Base-by-base conservation (phyloP, 2,113 vertebrate species). In the Sula dactylatra region DNA sequence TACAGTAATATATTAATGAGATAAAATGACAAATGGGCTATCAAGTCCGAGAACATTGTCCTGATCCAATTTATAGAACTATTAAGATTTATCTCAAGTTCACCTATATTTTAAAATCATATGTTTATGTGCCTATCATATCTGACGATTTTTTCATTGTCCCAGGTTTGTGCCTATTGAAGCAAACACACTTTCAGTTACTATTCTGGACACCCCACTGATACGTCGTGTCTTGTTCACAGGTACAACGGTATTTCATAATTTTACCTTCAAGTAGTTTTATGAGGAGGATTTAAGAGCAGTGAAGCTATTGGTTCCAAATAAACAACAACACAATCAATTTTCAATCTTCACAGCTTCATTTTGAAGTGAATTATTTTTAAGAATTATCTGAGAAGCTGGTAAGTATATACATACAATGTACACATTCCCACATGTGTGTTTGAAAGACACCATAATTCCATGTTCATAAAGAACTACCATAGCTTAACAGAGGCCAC, bases 221-320 rank as follows among this genome's bases (percentile, higher is more conserved):
- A 26, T 8, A 49, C 0, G 0, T 32, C 40, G 11, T 15, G 15
- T n/a, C 62, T 66, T 62, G 49, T 22, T 38, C 47, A 80, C 1
- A 6, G 31, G 29, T 42, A 77, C 14, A 36, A 45, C 4, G 19
- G 29, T 40, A 93, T 32, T 72, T 40, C 54, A 91, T 59, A 76
- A 65, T 85, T 67, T 69, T 78, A 82, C 40, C 40, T 67, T n/a
- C 25, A 64, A 73, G 49, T 32, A 73, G 32, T 45, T 83, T 90
- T 80, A 74, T 24, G 67, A 59, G 73, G 36, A 82, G 11, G 19
- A 55, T 29, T 61, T 55, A 88, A 67, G 21, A 32, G 10, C 49
- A 73, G 13, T 44, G 25, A 47, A 66, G 34, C 64, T 82, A 44
- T 12, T 86, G 19, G 10, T 25, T 82, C 17, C 56, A 79, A 50